Evolutionary conservation across 2,113 vertebrate species (phyloP).

Genomic region (Pseudonaja textilis): DNA sequence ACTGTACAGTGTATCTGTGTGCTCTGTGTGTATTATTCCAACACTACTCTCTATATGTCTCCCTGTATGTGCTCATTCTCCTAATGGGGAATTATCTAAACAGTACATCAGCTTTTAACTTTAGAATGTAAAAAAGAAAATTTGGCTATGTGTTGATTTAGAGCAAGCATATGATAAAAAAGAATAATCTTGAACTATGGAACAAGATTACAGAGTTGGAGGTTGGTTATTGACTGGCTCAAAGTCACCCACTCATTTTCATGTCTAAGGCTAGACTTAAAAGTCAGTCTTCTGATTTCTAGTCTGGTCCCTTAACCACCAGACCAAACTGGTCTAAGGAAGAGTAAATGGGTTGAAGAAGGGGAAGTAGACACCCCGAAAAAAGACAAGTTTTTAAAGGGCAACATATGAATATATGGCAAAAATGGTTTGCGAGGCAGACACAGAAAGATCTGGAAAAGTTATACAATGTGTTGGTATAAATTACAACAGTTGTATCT

Average conservation of each 20-base stretch:
- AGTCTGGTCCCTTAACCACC: not conserved
- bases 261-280: too few relatives aligned
- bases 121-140: not conserved
- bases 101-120: not conserved
- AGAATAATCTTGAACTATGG: not conserved
- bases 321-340: not conserved
- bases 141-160: not conserved
- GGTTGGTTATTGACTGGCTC: not conserved
- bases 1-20: too few relatives aligned
- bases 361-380: not conserved
- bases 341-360: not conserved
- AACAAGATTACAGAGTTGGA: not conserved
- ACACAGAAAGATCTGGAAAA: not conserved
- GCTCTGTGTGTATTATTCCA: too few relatives aligned
- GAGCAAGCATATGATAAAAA: not conserved
- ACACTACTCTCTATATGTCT: too few relatives aligned
- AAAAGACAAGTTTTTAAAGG: not conserved
- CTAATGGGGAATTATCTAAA: too few relatives aligned
- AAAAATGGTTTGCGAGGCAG: not conserved
- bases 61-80: too few relatives aligned
- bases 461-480: not conserved
- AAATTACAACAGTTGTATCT: not conserved
- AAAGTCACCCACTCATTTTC: too few relatives aligned
- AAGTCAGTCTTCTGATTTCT: not conserved
- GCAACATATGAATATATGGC: not conserved